Evolutionary conservation across 2,797 vertebrate species (phyloP).

Genomic region (Protonibea diacanthus): DNA sequence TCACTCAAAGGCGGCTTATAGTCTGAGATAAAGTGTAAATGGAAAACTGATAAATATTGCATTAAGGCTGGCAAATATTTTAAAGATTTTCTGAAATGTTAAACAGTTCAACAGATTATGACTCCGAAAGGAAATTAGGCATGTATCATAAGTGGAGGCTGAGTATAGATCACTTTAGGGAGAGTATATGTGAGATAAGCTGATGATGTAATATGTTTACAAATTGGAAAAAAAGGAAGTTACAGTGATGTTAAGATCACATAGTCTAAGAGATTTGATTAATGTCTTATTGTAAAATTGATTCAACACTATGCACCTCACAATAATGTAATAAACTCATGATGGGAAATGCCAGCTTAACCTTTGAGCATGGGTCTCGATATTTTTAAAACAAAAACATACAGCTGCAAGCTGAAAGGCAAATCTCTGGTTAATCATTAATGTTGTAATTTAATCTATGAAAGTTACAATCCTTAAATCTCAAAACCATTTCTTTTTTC

Average conservation of each 20-base stretch:
- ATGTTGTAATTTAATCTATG: conserved; percentile 14
- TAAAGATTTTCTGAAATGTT: conserved; percentile 22
- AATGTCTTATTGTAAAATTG: background rate
- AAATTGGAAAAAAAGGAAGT: background rate
- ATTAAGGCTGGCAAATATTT: conserved; percentile 25
- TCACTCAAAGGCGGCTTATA: background rate
- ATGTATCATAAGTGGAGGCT: background rate
- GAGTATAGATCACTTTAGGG: too few relatives aligned
- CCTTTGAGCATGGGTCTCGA: background rate
- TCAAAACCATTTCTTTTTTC: background rate
- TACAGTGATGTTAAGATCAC: background rate
- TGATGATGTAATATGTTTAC: background rate
- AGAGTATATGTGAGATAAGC: background rate
- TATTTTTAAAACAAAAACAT: conserved; percentile 16
- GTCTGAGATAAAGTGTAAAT: background rate
- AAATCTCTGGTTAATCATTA: conserved; percentile 18
- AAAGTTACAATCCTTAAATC: conserved; percentile 15
- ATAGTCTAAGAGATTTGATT: background rate
- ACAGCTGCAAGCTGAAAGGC: conserved; percentile 24
- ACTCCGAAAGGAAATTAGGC: conserved; percentile 1
- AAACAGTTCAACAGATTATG: conserved; percentile 8
- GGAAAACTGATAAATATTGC: conserved; percentile 25
- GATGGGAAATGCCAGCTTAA: conserved; percentile 1
- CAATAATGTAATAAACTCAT: background rate
- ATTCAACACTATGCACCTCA: background rate